Conservation (phyloP, 2,797 vertebrate genomes). For the Liparis tanakae region DNA sequence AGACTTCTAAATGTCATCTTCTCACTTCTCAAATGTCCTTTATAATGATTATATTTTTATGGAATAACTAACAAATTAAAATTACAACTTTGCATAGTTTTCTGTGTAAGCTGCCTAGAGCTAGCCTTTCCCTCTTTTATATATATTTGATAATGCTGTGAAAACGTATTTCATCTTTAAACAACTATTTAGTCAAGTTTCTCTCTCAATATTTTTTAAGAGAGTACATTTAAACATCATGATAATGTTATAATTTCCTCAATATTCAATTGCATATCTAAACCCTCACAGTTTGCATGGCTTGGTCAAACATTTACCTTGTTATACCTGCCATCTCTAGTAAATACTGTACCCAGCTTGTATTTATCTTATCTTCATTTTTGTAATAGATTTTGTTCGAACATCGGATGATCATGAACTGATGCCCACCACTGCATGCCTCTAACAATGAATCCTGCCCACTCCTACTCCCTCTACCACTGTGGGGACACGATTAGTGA, state of each 20-base stretch:
- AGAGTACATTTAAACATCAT: no score
- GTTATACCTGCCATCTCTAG: background rate
- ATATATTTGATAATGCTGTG: background rate
- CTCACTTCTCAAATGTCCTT: background rate
- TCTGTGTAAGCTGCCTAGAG: background rate
- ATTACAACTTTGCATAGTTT: background rate
- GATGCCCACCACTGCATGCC: conserved; percentile 20
- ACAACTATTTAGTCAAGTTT: no score
- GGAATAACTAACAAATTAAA: background rate
- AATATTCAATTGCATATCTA: background rate
- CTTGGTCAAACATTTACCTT: background rate
- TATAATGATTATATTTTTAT: background rate
- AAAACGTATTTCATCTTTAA: no score
- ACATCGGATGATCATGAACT: background rate
- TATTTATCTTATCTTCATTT: conserved; percentile 3
- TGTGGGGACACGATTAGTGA: conserved; percentile 71
- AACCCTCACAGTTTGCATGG: background rate
- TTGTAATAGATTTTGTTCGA: conserved; percentile 1
- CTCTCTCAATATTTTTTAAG: no score
- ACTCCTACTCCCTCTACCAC: conserved; percentile 24
- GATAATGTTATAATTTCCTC: no score
- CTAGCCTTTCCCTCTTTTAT: background rate
- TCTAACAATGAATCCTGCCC: conserved; percentile 43
- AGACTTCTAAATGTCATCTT: background rate
- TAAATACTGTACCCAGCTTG: background rate